phyloP scores from a whole-genome alignment of 2,888 invertebrate genomes.

The Catonia carolina region DNA sequence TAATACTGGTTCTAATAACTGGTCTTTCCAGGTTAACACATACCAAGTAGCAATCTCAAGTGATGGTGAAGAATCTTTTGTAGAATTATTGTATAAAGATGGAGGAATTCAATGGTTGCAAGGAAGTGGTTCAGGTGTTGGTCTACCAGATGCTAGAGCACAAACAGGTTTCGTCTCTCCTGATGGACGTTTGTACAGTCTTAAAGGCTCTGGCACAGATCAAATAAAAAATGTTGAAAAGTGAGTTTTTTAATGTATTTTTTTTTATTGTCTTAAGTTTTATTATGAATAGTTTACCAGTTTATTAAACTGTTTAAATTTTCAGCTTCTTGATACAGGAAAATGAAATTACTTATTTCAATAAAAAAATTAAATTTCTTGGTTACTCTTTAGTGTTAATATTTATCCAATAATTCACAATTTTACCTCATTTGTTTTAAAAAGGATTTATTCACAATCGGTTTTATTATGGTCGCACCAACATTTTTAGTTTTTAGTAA shows the following conservation, averaged over 20 bases:
- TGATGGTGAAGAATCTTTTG: constrained; percentile 74
- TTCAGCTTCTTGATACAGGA: not conserved
- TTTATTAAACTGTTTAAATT: not conserved
- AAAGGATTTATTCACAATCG: too few relatives aligned
- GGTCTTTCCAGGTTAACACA: constrained; percentile 65
- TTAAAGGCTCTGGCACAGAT: constrained; percentile 88
- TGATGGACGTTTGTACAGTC: constrained; percentile 65
- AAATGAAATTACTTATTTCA: constrained; percentile 38
- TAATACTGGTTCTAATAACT: too few relatives aligned
- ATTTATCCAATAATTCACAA: too few relatives aligned
- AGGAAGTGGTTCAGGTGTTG: constrained; percentile 65
- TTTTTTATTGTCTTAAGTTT: not conserved
- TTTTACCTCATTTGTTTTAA: too few relatives aligned
- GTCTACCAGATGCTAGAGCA: constrained; percentile 79
- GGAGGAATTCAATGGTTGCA: constrained; percentile 89
- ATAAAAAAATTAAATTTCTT: too few relatives aligned
- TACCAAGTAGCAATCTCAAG: constrained; percentile 74
- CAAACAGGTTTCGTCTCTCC: constrained; percentile 88
- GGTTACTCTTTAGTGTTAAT: too few relatives aligned
- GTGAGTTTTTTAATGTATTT: constrained; percentile 46
- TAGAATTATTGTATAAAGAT: constrained; percentile 79
- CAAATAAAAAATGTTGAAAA: constrained; percentile 71
- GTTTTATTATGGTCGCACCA: too few relatives aligned
- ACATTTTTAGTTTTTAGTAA: too few relatives aligned
- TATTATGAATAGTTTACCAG: not conserved